Percentiles rank a stretch among this genome's conserved stretches.
Conservation (phyloP, 2,888 invertebrate species). For the Ceriagrion tenellum region DNA sequence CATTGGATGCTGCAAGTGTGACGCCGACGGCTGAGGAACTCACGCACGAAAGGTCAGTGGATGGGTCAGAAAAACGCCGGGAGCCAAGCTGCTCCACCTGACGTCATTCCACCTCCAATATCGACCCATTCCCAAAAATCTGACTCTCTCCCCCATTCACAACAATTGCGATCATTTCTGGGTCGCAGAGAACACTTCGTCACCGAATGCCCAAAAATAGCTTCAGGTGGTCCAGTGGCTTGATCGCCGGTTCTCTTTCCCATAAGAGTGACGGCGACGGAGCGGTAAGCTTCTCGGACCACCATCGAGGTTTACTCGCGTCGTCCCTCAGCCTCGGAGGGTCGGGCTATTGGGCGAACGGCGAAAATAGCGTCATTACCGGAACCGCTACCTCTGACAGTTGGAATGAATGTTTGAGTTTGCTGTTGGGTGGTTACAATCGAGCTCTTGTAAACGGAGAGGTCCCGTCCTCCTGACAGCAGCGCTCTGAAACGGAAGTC, state of each 20-base stretch:
- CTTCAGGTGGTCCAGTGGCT: background rate
- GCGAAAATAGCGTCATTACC: background rate
- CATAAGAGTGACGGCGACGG: background rate
- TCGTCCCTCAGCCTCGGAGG: background rate
- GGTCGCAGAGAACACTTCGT: background rate
- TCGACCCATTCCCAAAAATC: background rate
- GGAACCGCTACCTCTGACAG: background rate
- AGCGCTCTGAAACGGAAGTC: too few relatives aligned
- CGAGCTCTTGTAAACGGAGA: too few relatives aligned
- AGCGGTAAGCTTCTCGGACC: background rate
- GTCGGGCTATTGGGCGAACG: background rate
- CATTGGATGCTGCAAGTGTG: constrained; percentile 39
- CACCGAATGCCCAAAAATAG: constrained; percentile 1
- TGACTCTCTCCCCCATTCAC: background rate
- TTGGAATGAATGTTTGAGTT: background rate
- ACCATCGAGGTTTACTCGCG: background rate
- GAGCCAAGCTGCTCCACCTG: constrained; percentile 54
- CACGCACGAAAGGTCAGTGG: constrained; percentile 14
- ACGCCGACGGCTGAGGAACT: background rate
- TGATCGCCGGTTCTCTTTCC: background rate
- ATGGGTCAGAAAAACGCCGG: constrained; percentile 12
- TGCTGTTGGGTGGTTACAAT: background rate
- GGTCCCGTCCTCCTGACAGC: too few relatives aligned
- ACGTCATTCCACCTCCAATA: constrained; percentile 35
- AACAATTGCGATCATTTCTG: background rate